These are phyloP conservation scores for Dryobotodes eremita DNA, from an alignment of 2,888 invertebrate species.

Conservation along the genomic window DNA sequence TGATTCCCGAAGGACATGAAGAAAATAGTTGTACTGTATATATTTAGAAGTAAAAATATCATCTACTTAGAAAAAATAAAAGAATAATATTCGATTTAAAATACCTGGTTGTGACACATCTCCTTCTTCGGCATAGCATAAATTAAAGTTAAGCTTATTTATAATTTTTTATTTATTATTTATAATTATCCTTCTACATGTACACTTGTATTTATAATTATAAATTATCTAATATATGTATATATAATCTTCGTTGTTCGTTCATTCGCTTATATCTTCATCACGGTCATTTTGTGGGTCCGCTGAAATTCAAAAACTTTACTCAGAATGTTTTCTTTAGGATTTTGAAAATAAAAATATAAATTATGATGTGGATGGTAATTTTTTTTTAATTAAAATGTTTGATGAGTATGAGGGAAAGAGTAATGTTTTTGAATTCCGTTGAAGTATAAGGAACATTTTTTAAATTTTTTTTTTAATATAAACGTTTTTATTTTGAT, in stretches of 20 bases:
- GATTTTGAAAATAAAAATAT: conserved; percentile 25
- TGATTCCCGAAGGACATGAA: too few relatives aligned
- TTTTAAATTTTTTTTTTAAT: background rate
- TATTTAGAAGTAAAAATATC: too few relatives aligned
- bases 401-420: conserved; percentile 63
- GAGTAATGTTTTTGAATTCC: conserved; percentile 66
- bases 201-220: conserved; percentile 37
- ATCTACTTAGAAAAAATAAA: background rate
- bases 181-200: conserved; percentile 44
- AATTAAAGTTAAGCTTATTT: conserved; percentile 59
- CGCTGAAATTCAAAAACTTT: conserved; percentile 73
- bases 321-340: conserved; percentile 38
- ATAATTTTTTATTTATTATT: conserved; percentile 49
- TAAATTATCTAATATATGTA: conserved; percentile 41
- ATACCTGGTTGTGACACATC: conserved; percentile 93
- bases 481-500: conserved; percentile 2
- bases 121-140: conserved; percentile 88
- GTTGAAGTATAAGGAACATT: conserved; percentile 40
- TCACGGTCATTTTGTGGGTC: conserved; percentile 57
- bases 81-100: conserved; percentile 21
- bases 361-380: conserved; percentile 19
- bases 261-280: conserved; percentile 54
- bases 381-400: conserved; percentile 42
- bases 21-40: too few relatives aligned
- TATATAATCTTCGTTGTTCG: conserved; percentile 57